Base-by-base conservation (phyloP, 2,888 invertebrate genomes). In the Panorpa germanica region DNA sequence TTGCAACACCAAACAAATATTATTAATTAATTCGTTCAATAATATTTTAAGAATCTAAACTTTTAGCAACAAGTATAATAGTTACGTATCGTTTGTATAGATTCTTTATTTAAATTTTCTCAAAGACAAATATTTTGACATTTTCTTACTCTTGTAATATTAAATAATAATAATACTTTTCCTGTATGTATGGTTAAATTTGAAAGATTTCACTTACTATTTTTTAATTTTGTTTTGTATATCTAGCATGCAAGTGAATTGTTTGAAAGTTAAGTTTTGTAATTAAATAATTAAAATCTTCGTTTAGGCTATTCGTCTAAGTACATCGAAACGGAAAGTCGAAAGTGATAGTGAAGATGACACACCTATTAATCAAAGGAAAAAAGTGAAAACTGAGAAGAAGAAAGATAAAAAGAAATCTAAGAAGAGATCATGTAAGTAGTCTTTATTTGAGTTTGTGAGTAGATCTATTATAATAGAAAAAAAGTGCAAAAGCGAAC, bases 321-420 rank as follows among this genome's bases (percentile, higher is more conserved):
- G 34, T 29, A 28, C 36, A 37, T 39, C 51, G 23, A 47, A 65
- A 40, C 54, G 67, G 35, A 63, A 62, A 23, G 33, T 32, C 16
- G 50, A 52, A 29, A 62, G 61, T 43, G 72, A 71, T 28, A 67
- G 65, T 42, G 73, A 77, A 43, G 76, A 77, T 41, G 75, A 77
- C 46, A 43, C 63, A 19, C 80, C 81, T 12, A 52, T 81, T 32
- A 55, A 61, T 9, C 61, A 65, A 27, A 59, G 74, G 16, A 77
- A 77, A 45, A 75, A 73, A 43, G 48, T 64, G 4, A 77, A 78
- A 44, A 59, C 58, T 33, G 59, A 57, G 42, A 65, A 63, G 40
- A 40, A 40, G 30, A 61, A 61, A 25, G 51, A 50, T 35, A 42
- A 43, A 12, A 45, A 47, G 32, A 56, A 56, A 49, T 55, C 65